Evolutionary conservation across 2,113 vertebrate species (phyloP).

Genomic region (Burhinus bistriatus): DNA sequence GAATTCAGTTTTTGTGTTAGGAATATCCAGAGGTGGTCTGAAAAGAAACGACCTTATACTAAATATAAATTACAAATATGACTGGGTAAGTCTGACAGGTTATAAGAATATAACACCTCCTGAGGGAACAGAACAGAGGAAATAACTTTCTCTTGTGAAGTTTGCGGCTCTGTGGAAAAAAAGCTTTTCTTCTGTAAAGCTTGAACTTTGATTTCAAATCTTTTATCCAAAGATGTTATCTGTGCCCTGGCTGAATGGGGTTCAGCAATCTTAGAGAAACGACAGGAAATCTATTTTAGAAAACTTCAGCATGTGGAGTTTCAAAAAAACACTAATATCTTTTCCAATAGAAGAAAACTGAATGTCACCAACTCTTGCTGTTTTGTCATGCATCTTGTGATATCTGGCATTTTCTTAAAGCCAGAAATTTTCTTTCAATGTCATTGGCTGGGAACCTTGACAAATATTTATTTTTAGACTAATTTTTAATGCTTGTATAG

Average conservation of each 20-base stretch:
- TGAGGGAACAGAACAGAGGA: neutral
- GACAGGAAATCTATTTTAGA: constrained; percentile 1
- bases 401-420: neutral
- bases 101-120: neutral
- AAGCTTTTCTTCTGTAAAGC: neutral
- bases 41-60: neutral
- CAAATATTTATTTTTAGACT: neutral
- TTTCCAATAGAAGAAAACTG: neutral
- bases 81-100: neutral
- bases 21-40: neutral
- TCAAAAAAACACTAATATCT: neutral
- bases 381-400: neutral
- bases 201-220: neutral
- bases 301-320: neutral
- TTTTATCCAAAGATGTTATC: neutral
- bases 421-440: neutral
- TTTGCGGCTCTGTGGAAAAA: neutral
- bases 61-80: neutral
- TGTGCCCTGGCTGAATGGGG: constrained; percentile 11
- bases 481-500: neutral
- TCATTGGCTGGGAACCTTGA: neutral
- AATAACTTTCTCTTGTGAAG: neutral
- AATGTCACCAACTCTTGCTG: neutral
- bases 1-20: neutral
- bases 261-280: neutral